phyloP scores from a whole-genome alignment of 2,888 invertebrate species.

The Drosophila helvetica region DNA sequence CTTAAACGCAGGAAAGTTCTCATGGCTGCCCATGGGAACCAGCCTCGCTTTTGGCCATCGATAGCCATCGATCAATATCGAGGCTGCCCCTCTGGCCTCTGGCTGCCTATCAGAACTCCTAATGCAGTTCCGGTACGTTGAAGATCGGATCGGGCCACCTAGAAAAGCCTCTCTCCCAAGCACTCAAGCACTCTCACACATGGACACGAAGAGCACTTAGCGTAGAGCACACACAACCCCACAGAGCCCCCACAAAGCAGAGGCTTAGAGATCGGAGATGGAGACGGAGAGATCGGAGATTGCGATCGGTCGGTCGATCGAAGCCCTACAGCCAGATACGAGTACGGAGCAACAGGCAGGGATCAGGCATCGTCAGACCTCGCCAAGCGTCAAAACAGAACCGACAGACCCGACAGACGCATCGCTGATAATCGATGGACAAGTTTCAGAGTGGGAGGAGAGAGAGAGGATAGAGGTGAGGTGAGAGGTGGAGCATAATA shows the following conservation, averaged over 20 bases:
- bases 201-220: conserved; percentile 37
- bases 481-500: conserved; percentile 58
- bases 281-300: conserved; percentile 28
- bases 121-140: conserved; percentile 57
- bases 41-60: conserved; percentile 16
- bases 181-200: conserved; percentile 1
- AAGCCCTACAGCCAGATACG: conserved; percentile 35
- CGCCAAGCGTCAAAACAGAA: conserved; percentile 33
- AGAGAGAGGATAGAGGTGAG: conserved; percentile 47
- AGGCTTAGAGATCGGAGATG: conserved; percentile 19
- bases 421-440: conserved; percentile 73
- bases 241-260: background rate
- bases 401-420: conserved; percentile 47
- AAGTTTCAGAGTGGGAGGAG: conserved; percentile 49
- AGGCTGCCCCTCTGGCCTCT: background rate
- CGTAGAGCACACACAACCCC: conserved; percentile 38
- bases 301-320: conserved; percentile 25
- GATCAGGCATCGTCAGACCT: background rate
- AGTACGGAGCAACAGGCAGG: conserved; percentile 1
- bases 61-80: conserved; percentile 40
- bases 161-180: conserved; percentile 51
- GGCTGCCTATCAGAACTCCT: conserved; percentile 39
- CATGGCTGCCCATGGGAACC: conserved; percentile 32
- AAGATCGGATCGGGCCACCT: conserved; percentile 50
- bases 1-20: conserved; percentile 2